Percentiles rank a stretch among this genome's conserved stretches.
Evolutionary conservation across 2,113 vertebrate species (phyloP).

Genomic region (Amazona guildingii): DNA sequence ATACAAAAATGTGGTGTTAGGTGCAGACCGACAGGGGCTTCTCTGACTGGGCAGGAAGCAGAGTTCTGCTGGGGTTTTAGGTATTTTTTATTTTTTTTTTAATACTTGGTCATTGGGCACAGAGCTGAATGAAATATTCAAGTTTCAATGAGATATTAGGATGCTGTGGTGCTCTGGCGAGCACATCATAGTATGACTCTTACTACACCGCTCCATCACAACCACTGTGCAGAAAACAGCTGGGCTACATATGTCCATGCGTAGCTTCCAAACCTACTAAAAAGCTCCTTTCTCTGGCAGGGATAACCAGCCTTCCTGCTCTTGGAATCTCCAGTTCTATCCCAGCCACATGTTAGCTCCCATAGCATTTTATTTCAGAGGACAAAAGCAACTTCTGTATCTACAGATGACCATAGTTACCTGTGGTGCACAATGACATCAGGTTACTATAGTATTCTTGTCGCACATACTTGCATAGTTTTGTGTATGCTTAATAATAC

Average conservation of each 20-base stretch:
- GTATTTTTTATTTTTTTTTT: neutral
- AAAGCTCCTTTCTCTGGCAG: constrained; percentile 40
- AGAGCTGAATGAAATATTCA: neutral
- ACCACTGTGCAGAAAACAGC: constrained; percentile 47
- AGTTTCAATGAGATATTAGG: neutral
- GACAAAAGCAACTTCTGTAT: neutral
- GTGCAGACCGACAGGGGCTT: neutral
- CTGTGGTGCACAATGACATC: neutral
- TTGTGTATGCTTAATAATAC: neutral
- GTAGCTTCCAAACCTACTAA: constrained; percentile 30
- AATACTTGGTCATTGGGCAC: neutral
- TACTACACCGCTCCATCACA: neutral
- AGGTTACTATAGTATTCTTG: neutral
- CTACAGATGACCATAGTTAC: neutral
- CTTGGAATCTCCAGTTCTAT: neutral
- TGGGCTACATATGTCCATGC: constrained; percentile 35
- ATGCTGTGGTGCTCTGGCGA: neutral
- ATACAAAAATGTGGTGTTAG: neutral
- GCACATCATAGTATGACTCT: neutral
- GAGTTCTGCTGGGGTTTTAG: neutral
- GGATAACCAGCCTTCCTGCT: neutral
- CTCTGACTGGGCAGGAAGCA: neutral
- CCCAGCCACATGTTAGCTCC: neutral
- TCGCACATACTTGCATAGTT: neutral
- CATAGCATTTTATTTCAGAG: neutral